Base-by-base conservation (phyloP, 2,888 invertebrate genomes). In the Eristalinus aeneus region DNA sequence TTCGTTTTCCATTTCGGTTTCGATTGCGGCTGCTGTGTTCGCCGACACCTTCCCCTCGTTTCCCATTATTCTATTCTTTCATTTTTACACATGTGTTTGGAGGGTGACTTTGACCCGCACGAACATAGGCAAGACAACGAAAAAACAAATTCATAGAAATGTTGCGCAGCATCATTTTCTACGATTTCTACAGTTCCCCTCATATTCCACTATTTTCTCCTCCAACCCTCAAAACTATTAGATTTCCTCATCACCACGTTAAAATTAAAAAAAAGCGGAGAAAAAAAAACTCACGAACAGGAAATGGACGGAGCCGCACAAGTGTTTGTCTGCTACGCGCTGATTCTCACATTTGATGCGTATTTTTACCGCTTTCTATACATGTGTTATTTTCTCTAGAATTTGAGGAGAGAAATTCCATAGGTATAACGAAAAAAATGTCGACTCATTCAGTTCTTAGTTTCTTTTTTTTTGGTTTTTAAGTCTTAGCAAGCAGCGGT, bases 261-360 rank as follows among this genome's bases (percentile, higher is more conserved):
- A 16, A 8, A 46, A 39, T 39, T n/a, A 12, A 39, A 39, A 39
- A 39, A 39, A 39, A 39, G 31, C 36, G 36, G 73, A 53, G 56
- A 68, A 20, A 65, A 23, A 68, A 61, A 56, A 56, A 23, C 46
- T 46, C 72, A 74, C 46, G 58, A 82, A 82, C 86, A 86, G 86
- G 86, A 86, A 86, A 86, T 75, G 74, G 86, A 82, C 74, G 69
- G 23, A 68, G 73, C 68, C 69, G 81, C 69, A 80, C 81, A 81
- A 85, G 80, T 85, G 85, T 84, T 75, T 76, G 80, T 81, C 83
- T 84, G 61, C 56, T 22, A 56, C 23, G 74, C 63, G 53, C 20
- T 65, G 11, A 10, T 68, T n/a, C 32, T 23, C 34, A 23, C 22
- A 9, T 78, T 64, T 63, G 39, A 60, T 58, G 53, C 31, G 71